Conservation (phyloP, 1,140 invertebrate genomes). For the Pararge aegeria region DNA sequence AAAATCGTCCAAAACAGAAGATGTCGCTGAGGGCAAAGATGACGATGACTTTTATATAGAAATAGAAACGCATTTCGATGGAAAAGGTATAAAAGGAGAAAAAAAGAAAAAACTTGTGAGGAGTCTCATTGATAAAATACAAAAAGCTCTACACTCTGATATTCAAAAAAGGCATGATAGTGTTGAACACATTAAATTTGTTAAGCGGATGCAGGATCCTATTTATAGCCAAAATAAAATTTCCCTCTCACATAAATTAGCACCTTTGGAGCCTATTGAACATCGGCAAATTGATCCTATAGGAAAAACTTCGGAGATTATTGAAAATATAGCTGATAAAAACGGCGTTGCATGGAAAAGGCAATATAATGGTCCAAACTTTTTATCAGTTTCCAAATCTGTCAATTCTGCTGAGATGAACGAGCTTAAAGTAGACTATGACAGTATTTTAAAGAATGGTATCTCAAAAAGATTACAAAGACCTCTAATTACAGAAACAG, state of each 20-base stretch:
- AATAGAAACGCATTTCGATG: conserved; percentile 71
- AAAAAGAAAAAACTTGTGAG: conserved; percentile 61
- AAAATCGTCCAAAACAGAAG: conserved; percentile 28
- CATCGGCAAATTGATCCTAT: conserved; percentile 53
- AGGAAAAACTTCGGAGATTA: conserved; percentile 40
- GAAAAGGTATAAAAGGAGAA: conserved; percentile 55
- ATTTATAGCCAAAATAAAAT: conserved; percentile 35
- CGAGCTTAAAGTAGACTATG: conserved; percentile 48
- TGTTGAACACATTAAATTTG: conserved; percentile 39
- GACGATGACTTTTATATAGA: conserved; percentile 65
- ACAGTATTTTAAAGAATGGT: conserved; percentile 43
- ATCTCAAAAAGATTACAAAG: conserved; percentile 58
- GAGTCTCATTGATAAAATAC: conserved; percentile 60
- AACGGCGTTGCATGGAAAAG: conserved; percentile 44
- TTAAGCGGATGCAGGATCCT: conserved; percentile 58
- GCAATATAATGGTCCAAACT: conserved; percentile 34
- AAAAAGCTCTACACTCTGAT: conserved; percentile 58
- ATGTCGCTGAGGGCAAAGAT: conserved; percentile 33
- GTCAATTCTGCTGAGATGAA: conserved; percentile 59
- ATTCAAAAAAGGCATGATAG: conserved; percentile 21
- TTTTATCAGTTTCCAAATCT: conserved; percentile 45
- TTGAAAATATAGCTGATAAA: conserved; percentile 35
- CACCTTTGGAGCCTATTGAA: conserved; percentile 28
- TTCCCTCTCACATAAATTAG: conserved; percentile 25
- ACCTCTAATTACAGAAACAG: conserved; percentile 43